phyloP scores from a whole-genome alignment of 2,888 invertebrate species.

The Hydrotaea cyrtoneurina region DNA sequence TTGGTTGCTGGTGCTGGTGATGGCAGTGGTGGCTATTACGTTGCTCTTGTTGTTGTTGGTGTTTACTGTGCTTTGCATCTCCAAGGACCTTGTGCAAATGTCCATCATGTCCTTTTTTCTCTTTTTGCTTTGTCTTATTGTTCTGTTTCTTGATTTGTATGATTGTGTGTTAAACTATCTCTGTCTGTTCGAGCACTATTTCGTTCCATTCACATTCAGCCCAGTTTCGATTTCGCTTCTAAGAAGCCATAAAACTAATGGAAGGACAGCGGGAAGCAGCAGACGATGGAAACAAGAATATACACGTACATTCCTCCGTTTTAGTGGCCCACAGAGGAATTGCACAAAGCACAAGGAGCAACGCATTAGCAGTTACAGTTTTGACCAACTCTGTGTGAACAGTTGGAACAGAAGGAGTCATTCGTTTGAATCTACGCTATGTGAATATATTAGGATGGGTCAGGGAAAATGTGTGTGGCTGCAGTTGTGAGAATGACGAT shows the following conservation, averaged over 20 bases:
- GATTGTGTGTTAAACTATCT: conserved; percentile 49
- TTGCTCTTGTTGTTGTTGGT: background rate
- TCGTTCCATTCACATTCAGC: conserved; percentile 4
- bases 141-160: conserved; percentile 29
- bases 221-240: conserved; percentile 23
- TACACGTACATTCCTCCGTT: conserved; percentile 40
- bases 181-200: conserved; percentile 39
- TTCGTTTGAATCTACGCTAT: background rate
- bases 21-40: background rate
- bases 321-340: conserved; percentile 35
- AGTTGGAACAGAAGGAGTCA: conserved; percentile 3
- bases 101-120: conserved; percentile 21
- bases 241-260: conserved; percentile 45
- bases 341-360: background rate
- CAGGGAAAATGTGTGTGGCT: no score
- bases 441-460: no score
- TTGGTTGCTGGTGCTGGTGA: background rate
- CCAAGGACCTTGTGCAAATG: conserved; percentile 51
- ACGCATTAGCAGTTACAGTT: background rate
- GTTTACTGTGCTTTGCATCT: conserved; percentile 38
- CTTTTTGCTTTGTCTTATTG: background rate
- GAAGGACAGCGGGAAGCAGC: background rate
- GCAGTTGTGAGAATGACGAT: no score
- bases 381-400: conserved; percentile 13
- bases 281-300: background rate